A percentile compares a stretch with the other conserved stretches of the same genome.
Conservation (phyloP, 1,140 invertebrate species). For the Potamilus streckersoni region DNA sequence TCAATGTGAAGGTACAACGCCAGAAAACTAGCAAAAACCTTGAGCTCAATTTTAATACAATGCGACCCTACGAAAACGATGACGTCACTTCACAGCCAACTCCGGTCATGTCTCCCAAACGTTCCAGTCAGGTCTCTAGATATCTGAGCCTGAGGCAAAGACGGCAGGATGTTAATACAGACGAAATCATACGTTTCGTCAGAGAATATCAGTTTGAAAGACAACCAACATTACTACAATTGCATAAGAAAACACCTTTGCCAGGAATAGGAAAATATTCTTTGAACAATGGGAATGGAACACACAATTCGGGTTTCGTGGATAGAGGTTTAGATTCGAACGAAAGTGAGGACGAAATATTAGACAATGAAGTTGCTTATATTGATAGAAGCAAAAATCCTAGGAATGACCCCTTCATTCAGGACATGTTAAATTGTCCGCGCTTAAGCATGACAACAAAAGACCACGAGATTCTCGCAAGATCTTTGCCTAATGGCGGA, state of each 20-base stretch:
- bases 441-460: conserved; percentile 10
- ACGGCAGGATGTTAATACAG: conserved; percentile 28
- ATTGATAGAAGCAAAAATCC: neutral
- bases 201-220: conserved; percentile 40
- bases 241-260: conserved; percentile 34
- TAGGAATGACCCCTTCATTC: conserved; percentile 18
- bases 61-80: too few relatives aligned
- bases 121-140: conserved; percentile 5
- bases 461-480: conserved; percentile 18
- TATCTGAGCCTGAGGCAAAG: conserved; percentile 20
- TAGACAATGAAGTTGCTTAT: conserved; percentile 26
- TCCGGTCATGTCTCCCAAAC: conserved; percentile 8
- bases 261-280: conserved; percentile 35
- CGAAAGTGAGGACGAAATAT: conserved; percentile 24
- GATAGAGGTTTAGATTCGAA: conserved; percentile 21
- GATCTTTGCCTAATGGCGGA: conserved; percentile 17
- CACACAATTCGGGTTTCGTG: conserved; percentile 23
- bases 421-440: conserved; percentile 21
- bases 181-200: conserved; percentile 45
- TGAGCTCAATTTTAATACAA: too few relatives aligned
- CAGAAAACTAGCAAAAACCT: too few relatives aligned
- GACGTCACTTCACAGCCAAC: conserved; percentile 2
- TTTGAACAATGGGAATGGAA: neutral
- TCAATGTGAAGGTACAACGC: too few relatives aligned
- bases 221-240: conserved; percentile 32